Base-by-base conservation (phyloP, 2,797 vertebrate genomes). In the Sorex maritimensis region DNA sequence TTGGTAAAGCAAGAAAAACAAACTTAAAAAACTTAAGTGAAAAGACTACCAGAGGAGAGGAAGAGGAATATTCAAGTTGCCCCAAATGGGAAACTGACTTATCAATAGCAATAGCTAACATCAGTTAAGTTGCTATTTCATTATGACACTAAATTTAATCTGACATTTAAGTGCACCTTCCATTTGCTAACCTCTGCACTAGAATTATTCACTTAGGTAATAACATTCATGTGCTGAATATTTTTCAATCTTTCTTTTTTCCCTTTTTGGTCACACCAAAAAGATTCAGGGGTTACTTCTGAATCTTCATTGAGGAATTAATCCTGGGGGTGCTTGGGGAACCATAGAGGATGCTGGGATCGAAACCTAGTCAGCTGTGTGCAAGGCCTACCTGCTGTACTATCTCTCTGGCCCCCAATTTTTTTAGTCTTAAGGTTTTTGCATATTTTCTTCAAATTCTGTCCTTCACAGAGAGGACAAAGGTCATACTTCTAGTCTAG, bases 391-490 rank as follows among this genome's bases (percentile, higher is more conserved):
- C 41, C 7, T 44, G 41, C 41, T 44, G 41, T 5, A 44, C 41
- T 44, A 44, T 44, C 41, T 44, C 41, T 5, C 41, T 44, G 41
- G 41, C 41, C 7, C 7, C 41, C 5, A 44, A 63, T 68, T 75
- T n/a, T 61, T 52, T 81, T 17, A 34, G 38, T 34, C 26, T 71
- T 81, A 38, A 73, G 28, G n/a, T 74, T 88, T 72, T 73, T 38
- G 81, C 10, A 55, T 9, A 41, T 61, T 86, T 86, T 92, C 58
- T 86, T 80, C 55, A 84, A 81, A 88, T 46, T 30, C 38, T 46
- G 19, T 46, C 77, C 21, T 95, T 85, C 61, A 78, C 5, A n/a
- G 3, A 55, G 15, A 87, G 52, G 74, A 85, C 34, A 52, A 93
- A 92, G 41, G 61, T n/a, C 6, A 58, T 19, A 49, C 83, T 67